Evolutionary conservation across 2,888 invertebrate species (phyloP), one percentile per base, ranked within the genome.

Genomic region (Entomobrya multifasciata): DNA sequence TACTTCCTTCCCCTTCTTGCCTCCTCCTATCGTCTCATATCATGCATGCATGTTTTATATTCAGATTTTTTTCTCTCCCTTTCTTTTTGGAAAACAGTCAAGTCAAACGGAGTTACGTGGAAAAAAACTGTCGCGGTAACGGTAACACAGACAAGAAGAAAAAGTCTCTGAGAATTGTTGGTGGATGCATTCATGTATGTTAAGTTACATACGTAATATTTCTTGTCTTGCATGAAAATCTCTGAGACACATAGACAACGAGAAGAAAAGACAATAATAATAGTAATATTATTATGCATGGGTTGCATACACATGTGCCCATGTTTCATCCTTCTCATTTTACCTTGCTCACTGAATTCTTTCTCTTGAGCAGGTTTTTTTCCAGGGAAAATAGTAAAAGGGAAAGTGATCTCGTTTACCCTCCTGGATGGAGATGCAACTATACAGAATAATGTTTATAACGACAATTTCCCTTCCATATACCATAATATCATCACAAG

Each of bases 161-260:
- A 55, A 20, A 55, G 49, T 55, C 65, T 65, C 41, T 36, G 27
- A 60, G 60, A 60, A 60, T 30, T 41, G 13, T 36, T n/a, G 17
- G 13, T 49, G 65, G 65, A 65, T 65, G 65, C 65, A 65, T 65
- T 36, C 41, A 65, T 36, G 65, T 65, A 65, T 65, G 47, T 78
- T 36, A 65, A 62, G 57, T 78, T 77, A 36, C 78, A 78, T 65
- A 65, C 36, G 65, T 65, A 65, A 65, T 47, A 78, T 78, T 62
- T 78, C 78, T 78, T 78, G 62, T 78, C 78, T 78, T 4, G 78
- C 17, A 78, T 49, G 78, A 47, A 47, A 78, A 78, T 62, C 62
- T 78, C 62, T 27, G 15, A 3, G 15, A 17, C 65, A 15, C 49
- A 49, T 3, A 49, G 11, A 17, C 36, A 36, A 36, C 30, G 30